Evolutionary conservation across 2,888 invertebrate genomes (phyloP).

Genomic region (Caenorhabditis sulstoni): DNA sequence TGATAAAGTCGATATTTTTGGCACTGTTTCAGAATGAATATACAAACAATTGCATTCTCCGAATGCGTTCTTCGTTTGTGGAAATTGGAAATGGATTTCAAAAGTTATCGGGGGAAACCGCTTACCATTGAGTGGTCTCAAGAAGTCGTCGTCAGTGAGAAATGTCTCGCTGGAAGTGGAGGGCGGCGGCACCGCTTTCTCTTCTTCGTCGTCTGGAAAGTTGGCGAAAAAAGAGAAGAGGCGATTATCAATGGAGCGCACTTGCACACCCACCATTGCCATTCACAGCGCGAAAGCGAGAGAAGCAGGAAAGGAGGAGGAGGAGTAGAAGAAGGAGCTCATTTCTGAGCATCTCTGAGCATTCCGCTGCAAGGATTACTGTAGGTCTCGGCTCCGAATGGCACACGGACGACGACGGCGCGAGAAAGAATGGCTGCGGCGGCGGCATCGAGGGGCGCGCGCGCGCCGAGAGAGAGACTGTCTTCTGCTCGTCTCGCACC

Average conservation of each 20-base stretch:
- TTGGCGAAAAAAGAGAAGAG: background rate
- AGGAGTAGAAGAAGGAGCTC: conserved; percentile 15
- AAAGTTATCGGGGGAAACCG: no score
- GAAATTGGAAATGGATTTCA: no score
- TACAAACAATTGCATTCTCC: no score
- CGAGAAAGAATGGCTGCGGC: conserved; percentile 23
- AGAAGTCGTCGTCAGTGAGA: conserved; percentile 70
- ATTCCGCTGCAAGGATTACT: conserved; percentile 28
- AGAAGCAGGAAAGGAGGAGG: conserved; percentile 15
- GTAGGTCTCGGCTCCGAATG: conserved; percentile 7
- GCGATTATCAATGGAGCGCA: background rate
- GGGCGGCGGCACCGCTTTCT: conserved; percentile 33
- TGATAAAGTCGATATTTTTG: no score
- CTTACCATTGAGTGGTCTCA: conserved; percentile 68
- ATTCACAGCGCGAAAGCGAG: conserved; percentile 2
- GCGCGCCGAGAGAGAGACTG: no score
- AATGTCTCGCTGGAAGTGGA: conserved; percentile 60
- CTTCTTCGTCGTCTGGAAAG: no score
- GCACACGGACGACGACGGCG: conserved; percentile 28
- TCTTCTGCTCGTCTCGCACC: conserved; percentile 19
- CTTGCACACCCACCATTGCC: conserved; percentile 31
- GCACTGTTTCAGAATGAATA: no score
- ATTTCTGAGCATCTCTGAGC: conserved; percentile 53
- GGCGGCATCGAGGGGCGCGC: no score
- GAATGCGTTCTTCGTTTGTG: no score